Evolutionary conservation across 2,888 invertebrate genomes (phyloP).

Genomic region (Drosophila mulleri): DNA sequence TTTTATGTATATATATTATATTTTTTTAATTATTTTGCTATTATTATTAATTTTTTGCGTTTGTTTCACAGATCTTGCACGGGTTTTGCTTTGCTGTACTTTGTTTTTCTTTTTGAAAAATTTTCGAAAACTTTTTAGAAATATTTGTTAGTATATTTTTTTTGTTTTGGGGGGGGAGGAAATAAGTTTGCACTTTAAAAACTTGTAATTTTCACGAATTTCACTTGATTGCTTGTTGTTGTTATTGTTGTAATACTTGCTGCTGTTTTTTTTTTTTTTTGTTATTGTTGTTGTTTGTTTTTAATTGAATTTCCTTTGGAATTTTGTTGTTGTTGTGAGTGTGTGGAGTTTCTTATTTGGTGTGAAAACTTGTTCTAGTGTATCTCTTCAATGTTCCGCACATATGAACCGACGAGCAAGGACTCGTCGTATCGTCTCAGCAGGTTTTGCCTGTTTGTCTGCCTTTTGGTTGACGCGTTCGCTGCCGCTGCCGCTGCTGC

Average conservation of each 20-base stretch:
- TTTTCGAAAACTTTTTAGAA: constrained; percentile 47
- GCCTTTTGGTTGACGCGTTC: constrained; percentile 77
- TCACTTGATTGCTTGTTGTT: constrained; percentile 56
- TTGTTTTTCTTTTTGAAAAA: constrained; percentile 44
- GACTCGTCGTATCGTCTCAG: constrained; percentile 84
- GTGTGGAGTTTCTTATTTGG: constrained; percentile 47
- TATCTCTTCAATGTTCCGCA: constrained; percentile 76
- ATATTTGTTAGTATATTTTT: constrained; percentile 27
- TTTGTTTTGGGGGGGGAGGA: constrained; percentile 2
- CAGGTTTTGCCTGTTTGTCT: constrained; percentile 84
- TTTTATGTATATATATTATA: constrained; percentile 33
- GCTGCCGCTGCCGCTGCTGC: constrained; percentile 41
- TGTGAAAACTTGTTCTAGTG: constrained; percentile 53
- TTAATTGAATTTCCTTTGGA: constrained; percentile 11
- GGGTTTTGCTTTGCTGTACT: constrained; percentile 29
- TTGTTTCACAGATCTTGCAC: constrained; percentile 46
- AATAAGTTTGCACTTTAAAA: constrained; percentile 54
- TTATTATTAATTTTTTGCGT: constrained; percentile 7
- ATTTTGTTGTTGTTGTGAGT: constrained; percentile 12
- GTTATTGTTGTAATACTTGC: constrained; percentile 34
- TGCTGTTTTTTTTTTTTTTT: constrained; percentile 3
- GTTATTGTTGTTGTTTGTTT: constrained; percentile 8
- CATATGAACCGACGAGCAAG: constrained; percentile 84
- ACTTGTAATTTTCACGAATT: constrained; percentile 48
- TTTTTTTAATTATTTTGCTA: constrained; percentile 3